Base-by-base conservation (phyloP, 2,113 vertebrate genomes). In the Mungos mungo region DNA sequence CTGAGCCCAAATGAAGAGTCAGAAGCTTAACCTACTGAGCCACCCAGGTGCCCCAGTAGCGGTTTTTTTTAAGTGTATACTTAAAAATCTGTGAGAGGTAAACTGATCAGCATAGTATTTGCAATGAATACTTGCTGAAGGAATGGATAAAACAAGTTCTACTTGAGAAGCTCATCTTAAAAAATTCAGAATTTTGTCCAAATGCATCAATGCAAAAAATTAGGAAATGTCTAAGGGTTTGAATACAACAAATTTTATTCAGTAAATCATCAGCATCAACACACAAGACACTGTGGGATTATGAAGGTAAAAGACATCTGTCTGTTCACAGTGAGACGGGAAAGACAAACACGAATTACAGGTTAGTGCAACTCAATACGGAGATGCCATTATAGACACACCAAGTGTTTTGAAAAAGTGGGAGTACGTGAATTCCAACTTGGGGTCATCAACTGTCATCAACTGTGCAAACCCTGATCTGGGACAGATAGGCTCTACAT, bases 151-250 rank as follows among this genome's bases (percentile, higher is more conserved):
- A 92, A 5, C 57, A 96, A 80, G 31, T 87, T 35, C 19, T 79
- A 89, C 68, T 65, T 90, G 69, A 95, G 47, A 95, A 92, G 33
- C 25, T 93, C 57, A 93, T 33, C 27, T 31, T 83, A 88, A 84
- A 84, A 95, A 93, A 94, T 86, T 81, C 33, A 95, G 63, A 94
- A 74, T 87, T 88, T 69, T 80, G 45, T 69, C 80, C 94, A 63
- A 87, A 90, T 35, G 47, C 6, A 95, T 74, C 47, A 96, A 25
- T 50, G 21, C 15, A 50, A 93, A 93, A 82, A 95, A 69, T 45
- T 35, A 96, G 45, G 15, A 95, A 79, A 50, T 21, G 19, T 88
- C 19, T 69, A 52, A 16, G 31, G 9, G 5, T 90, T 21, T 76
- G 63, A 80, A 84, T 66, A 69, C 0, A 90, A 74, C 29, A 95